phyloP scores from a whole-genome alignment of 1,140 invertebrate species.

The Belonocnema kinseyi region DNA sequence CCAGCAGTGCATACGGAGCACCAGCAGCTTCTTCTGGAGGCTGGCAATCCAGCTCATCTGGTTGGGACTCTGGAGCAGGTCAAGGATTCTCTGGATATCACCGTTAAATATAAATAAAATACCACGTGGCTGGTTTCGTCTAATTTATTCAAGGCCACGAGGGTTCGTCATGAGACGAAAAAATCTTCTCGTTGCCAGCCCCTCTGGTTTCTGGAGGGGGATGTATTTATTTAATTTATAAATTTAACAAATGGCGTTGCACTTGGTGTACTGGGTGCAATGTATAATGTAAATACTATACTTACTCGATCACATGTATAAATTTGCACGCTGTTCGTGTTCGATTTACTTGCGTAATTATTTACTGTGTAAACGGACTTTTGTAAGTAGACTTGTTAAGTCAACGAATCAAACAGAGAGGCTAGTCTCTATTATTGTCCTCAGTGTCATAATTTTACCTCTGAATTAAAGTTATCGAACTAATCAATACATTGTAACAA shows the following conservation, averaged over 20 bases:
- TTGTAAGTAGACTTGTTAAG: slow-evolving; percentile 54
- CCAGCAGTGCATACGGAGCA: slow-evolving; percentile 60
- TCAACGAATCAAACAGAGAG: slow-evolving; percentile 65
- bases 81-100: slow-evolving; percentile 67
- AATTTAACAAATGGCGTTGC: not conserved
- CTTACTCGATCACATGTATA: slow-evolving; percentile 26
- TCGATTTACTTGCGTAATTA: slow-evolving; percentile 13
- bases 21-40: slow-evolving; percentile 64
- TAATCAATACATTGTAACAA: slow-evolving; percentile 59
- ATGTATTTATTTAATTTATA: slow-evolving; percentile 30
- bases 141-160: slow-evolving; percentile 26
- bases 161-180: not conserved
- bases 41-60: slow-evolving; percentile 53
- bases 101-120: slow-evolving; percentile 41
- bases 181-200: not conserved
- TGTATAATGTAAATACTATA: slow-evolving; percentile 12
- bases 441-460: slow-evolving; percentile 58
- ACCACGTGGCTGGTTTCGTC: not conserved
- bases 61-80: slow-evolving; percentile 63
- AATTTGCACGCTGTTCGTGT: slow-evolving; percentile 1
- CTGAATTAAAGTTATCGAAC: slow-evolving; percentile 54
- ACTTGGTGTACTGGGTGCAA: not conserved
- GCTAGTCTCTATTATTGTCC: slow-evolving; percentile 63
- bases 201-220: not conserved
- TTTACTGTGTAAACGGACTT: not conserved